Evolutionary conservation across 1,140 invertebrate genomes (phyloP), one percentile per base, ranked within the genome.

Genomic region (Limonius californicus): DNA sequence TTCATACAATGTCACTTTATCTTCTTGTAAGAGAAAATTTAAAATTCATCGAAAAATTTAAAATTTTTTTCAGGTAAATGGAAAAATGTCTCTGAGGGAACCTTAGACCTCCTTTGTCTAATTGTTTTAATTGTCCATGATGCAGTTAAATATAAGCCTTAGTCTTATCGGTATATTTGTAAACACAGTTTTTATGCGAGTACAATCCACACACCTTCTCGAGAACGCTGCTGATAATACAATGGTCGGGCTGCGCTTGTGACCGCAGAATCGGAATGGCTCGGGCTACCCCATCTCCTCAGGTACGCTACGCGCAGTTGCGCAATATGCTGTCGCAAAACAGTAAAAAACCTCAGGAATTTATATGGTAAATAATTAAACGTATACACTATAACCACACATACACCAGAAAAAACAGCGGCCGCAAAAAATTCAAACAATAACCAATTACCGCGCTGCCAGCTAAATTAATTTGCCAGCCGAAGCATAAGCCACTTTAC

Each of bases 241-340:
- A 61, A 62, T 65, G 64, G 42, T 54, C 20, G 54, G 53, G 53
- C 39, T 35, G 54, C 20, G 58, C 54, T 50, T 23, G 54, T 60
- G 42, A 30, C 53, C 54, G 53, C 57, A 32, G 32, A 57, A 47
- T 59, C 57, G 47, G 45, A 45, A 55, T 20, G 59, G 19, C 30
- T 61, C 59, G 59, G 59, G 57, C 20, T 50, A 61, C 59, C 64
- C 64, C 57, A 65, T 61, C 59, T 59, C 57, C 57, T 56, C 58
- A 39, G 45, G 43, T 61, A 55, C 53, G 43, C 47, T 55, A 54
- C 18, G 50, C 64, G 63, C 58, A 43, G 54, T 61, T 61, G 59
- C 59, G 59, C 59, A 61, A 61, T 54, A 23, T 61, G 30, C 14
- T 55, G 43, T 61, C 59, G 59, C 59, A 50, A 61, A 61, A 61